Percentiles rank a stretch among this genome's conserved stretches.
These are phyloP conservation scores for Hyposoter dolosus DNA, from an alignment of 2,888 invertebrate genomes.

Conservation along the genomic window DNA sequence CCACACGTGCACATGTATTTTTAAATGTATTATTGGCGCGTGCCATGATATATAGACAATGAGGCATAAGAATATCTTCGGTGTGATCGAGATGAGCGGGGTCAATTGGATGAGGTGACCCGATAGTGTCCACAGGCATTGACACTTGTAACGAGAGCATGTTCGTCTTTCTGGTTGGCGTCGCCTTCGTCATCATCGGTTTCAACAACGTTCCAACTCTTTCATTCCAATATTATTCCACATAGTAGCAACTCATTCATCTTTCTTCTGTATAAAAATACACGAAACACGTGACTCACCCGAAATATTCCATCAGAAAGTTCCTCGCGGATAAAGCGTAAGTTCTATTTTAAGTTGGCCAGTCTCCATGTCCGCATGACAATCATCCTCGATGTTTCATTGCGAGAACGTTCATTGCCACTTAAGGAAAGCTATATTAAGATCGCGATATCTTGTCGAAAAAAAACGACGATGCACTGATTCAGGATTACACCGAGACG, in stretches of 20 bases:
- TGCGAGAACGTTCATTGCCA: constrained; percentile 60
- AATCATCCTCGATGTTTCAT: constrained; percentile 52
- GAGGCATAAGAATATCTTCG: constrained; percentile 78
- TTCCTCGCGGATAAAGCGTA: constrained; percentile 33
- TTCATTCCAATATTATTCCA: constrained; percentile 51
- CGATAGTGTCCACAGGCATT: constrained; percentile 78
- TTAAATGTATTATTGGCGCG: constrained; percentile 77
- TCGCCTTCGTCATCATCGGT: constrained; percentile 28
- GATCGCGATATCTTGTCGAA: constrained; percentile 42
- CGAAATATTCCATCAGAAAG: constrained; percentile 59
- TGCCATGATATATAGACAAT: constrained; percentile 80
- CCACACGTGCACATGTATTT: neutral
- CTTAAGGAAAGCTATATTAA: constrained; percentile 39
- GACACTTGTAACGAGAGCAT: constrained; percentile 74
- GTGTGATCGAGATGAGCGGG: constrained; percentile 74
- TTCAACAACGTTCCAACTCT: constrained; percentile 33
- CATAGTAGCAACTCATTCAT: constrained; percentile 61
- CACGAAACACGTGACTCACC: constrained; percentile 11
- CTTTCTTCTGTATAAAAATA: constrained; percentile 42
- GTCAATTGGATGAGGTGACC: constrained; percentile 80
- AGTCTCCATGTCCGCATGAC: constrained; percentile 23
- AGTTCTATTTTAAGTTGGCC: constrained; percentile 59
- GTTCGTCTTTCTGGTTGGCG: constrained; percentile 62
- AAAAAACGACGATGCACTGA: neutral
- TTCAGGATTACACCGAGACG: constrained; percentile 5